Evolutionary conservation across 1,140 invertebrate species (phyloP), one percentile per base, ranked within the genome.

Genomic region (Hormaphis cornu): DNA sequence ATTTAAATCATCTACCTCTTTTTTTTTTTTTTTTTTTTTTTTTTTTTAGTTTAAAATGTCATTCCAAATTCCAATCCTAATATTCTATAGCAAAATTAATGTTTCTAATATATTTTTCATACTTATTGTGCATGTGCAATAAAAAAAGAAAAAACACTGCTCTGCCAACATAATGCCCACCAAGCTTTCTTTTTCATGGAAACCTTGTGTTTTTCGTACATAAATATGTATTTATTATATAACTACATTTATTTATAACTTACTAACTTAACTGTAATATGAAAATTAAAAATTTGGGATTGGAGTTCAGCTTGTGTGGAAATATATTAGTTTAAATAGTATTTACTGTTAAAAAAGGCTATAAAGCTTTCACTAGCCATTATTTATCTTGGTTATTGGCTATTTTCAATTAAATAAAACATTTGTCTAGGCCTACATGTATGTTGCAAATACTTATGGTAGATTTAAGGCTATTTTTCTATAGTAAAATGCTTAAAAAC

Each of bases 41-140:
- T 37, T 37, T 12, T 37, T 12, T 54, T 20, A 56, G 9, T 35
- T 26, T 35, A 33, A 20, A 52, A 22, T 52, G 46, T 63, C 59
- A 63, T 63, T 63, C 59, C 59, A 63, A 63, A 59, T 46, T 63
- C 40, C 40, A 63, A 63, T 63, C 59, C 59, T 63, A 63, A 63
- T 63, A 63, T 28, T 63, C 59, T 63, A 44, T 63, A 48, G 24
- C 59, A 48, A 63, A 12, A 28, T 46, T 46, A 63, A 63, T 63
- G 59, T 63, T 63, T 63, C 59, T 63, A 63, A 63, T 63, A 63
- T 63, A 44, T 61, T 61, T 63, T 63, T 63, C 59, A 63, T 63
- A 63, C 59, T 63, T 63, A 63, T 63, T 63, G 59, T 63, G 59
- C 59, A 63, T 63, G 59, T 63, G 59, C 59, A 63, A 63, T 63